Conservation (phyloP, 92 coral and sea anemone species). For the Nematostella vectensis region DNA sequence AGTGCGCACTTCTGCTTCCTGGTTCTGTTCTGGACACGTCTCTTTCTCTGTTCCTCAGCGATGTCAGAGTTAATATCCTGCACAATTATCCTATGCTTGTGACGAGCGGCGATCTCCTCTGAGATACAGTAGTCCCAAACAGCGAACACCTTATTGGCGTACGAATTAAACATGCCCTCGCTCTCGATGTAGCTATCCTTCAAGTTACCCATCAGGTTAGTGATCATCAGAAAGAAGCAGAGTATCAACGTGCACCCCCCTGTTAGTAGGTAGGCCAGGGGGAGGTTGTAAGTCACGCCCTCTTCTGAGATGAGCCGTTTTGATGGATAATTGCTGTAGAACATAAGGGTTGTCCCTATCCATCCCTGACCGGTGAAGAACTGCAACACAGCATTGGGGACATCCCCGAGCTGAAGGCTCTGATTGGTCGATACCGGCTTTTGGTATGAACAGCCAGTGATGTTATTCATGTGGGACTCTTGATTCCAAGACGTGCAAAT, state of each 20-base stretch:
- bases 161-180: constrained; percentile 84
- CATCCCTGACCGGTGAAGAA: constrained; percentile 97
- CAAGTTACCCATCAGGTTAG: constrained; percentile 65
- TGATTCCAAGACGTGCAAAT: constrained; percentile 26
- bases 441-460: constrained; percentile 15
- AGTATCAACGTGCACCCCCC: constrained; percentile 77
- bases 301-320: constrained; percentile 54
- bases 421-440: neutral
- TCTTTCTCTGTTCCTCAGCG: constrained; percentile 60
- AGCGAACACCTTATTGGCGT: constrained; percentile 77
- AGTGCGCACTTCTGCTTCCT: constrained; percentile 46
- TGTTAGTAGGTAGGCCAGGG: constrained; percentile 82
- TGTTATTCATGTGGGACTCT: constrained; percentile 3
- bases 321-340: constrained; percentile 88
- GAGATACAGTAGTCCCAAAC: constrained; percentile 94
- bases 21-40: constrained; percentile 49
- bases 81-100: constrained; percentile 61
- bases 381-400: constrained; percentile 40
- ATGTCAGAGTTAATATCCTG: constrained; percentile 56
- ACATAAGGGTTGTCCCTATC: constrained; percentile 82
- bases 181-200: constrained; percentile 84
- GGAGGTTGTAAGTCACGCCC: constrained; percentile 64
- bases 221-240: constrained; percentile 67
- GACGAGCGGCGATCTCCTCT: constrained; percentile 60
- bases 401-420: constrained; percentile 22